A percentile compares a stretch with the other conserved stretches of the same genome.
These are phyloP conservation scores for Pheosia gnoma DNA, from an alignment of 2,888 invertebrate genomes.

Conservation along the genomic window DNA sequence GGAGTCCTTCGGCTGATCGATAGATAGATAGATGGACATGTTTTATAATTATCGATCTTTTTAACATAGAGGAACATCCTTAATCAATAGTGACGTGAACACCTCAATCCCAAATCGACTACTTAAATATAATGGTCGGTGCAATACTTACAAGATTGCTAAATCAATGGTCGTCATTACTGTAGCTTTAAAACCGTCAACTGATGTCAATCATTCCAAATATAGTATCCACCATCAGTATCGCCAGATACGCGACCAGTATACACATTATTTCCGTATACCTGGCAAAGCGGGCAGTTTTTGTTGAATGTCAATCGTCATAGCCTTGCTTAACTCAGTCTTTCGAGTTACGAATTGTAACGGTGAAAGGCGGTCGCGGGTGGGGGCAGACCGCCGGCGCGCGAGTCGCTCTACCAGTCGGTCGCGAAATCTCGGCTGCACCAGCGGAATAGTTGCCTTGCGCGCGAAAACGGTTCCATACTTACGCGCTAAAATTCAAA, in stretches of 20 bases:
- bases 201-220: conserved; percentile 22
- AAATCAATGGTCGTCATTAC: too few species aligned
- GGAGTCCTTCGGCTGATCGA: too few species aligned
- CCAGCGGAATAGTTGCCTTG: conserved; percentile 17
- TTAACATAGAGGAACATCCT: too few species aligned
- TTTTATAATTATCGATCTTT: too few species aligned
- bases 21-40: too few species aligned
- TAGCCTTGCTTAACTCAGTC: conserved; percentile 78
- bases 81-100: too few species aligned
- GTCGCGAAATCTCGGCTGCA: conserved; percentile 53
- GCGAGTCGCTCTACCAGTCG: conserved; percentile 43
- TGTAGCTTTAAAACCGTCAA: neutral
- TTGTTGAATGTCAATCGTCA: conserved; percentile 81
- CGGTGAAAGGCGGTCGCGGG: conserved; percentile 66
- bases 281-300: conserved; percentile 56
- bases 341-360: conserved; percentile 75
- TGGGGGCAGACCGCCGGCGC: conserved; percentile 50
- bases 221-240: conserved; percentile 22
- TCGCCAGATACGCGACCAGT: conserved; percentile 28
- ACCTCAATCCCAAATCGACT: neutral
- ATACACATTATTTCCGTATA: conserved; percentile 69
- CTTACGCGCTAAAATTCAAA: conserved; percentile 64
- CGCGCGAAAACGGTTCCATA: conserved; percentile 52
- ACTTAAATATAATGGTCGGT: neutral
- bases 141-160: too few species aligned